Percentiles rank a stretch among this genome's conserved stretches.
phyloP scores from a whole-genome alignment of 1,140 invertebrate genomes.

The Ceratoteleas bidentatus region DNA sequence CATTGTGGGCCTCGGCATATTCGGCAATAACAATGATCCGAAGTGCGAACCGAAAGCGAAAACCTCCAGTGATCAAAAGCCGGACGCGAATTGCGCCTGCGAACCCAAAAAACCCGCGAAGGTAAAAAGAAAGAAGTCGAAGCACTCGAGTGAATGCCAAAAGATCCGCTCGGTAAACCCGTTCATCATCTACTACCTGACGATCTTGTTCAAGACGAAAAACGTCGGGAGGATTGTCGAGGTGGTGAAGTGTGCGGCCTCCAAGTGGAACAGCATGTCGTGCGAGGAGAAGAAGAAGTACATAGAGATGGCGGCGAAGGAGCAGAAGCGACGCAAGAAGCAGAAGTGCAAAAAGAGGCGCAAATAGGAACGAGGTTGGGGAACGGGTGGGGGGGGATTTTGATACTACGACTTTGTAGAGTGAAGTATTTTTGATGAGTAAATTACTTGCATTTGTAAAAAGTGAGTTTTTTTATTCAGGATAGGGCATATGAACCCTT shows the following conservation, averaged over 20 bases:
- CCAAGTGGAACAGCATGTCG: slow-evolving; percentile 68
- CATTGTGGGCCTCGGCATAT: background rate
- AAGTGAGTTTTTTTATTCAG: too few relatives aligned
- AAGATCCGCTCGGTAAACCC: slow-evolving; percentile 65
- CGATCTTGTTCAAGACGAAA: slow-evolving; percentile 59
- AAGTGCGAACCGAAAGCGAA: slow-evolving; percentile 1
- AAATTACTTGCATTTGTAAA: too few relatives aligned
- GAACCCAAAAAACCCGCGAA: slow-evolving; percentile 23
- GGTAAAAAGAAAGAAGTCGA: background rate
- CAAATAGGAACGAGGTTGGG: too few relatives aligned
- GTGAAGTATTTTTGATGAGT: too few relatives aligned
- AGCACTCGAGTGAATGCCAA: too few relatives aligned
- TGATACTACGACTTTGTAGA: too few relatives aligned
- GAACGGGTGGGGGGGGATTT: too few relatives aligned
- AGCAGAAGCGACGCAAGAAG: slow-evolving; percentile 23
- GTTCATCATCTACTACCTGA: slow-evolving; percentile 73
- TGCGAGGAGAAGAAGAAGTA: slow-evolving; percentile 63
- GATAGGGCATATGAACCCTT: too few relatives aligned
- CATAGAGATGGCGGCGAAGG: slow-evolving; percentile 31
- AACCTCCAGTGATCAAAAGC: too few relatives aligned
- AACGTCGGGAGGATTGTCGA: slow-evolving; percentile 59
- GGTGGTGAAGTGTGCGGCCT: slow-evolving; percentile 70
- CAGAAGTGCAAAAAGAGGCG: too few relatives aligned
- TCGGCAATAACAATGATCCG: slow-evolving; percentile 2
- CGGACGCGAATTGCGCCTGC: background rate